phyloP scores from a whole-genome alignment of 2,113 vertebrate species.

The Raja brachyura region DNA sequence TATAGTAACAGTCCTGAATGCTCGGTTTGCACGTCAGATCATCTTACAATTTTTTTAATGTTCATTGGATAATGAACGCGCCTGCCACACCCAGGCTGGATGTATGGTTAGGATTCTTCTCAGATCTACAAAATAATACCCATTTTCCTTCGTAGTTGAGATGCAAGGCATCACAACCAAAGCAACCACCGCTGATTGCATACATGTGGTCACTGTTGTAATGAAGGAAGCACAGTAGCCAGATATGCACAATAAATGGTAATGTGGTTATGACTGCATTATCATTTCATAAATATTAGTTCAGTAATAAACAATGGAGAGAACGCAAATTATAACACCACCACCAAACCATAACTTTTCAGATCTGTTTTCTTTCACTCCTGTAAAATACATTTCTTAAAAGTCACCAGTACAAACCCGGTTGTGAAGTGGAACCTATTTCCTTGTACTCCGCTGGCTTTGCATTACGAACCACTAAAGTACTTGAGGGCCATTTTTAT shows the following conservation, averaged over 20 bases:
- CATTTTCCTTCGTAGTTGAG: not conserved
- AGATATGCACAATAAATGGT: not conserved
- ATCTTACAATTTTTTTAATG: not conserved
- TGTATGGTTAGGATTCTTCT: not conserved
- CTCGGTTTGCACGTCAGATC: not conserved
- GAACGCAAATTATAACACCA: not conserved
- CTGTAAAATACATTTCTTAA: no score
- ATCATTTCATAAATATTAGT: not conserved
- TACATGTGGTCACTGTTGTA: not conserved
- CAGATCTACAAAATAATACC: not conserved
- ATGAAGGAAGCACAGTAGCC: not conserved
- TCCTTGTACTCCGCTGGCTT: not conserved
- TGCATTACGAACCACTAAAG: not conserved
- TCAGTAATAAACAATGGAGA: not conserved
- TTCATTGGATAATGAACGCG: not conserved
- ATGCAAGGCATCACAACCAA: not conserved
- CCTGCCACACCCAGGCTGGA: not conserved
- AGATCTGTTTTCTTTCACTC: not conserved
- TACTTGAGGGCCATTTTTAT: not conserved
- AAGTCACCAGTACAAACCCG: slow-evolving; percentile 1
- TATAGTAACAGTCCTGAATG: no score
- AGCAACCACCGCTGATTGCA: not conserved
- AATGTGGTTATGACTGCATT: not conserved
- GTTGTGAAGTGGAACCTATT: not conserved
- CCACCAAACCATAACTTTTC: no score